Base-by-base conservation (phyloP, 2,888 invertebrate species). In the Synergus gifuensis region DNA sequence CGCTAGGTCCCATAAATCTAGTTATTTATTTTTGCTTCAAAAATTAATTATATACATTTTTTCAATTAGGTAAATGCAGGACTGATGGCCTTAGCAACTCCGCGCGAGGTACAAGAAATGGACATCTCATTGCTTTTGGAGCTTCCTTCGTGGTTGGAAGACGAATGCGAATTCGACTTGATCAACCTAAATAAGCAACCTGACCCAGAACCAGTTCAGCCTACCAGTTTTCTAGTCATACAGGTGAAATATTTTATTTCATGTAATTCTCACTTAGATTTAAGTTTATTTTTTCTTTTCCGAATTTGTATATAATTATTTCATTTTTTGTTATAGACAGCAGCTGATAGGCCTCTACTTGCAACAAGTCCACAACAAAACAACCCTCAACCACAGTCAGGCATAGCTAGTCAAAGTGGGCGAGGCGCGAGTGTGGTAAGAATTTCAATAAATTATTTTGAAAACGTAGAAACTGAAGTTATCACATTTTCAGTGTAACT, bases 101-200 rank as follows among this genome's bases (percentile, higher is more conserved):
- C 98, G 0, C 95, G 98, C 79, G 99, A 99, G 93, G 96, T 99
- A 14, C 98, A 99, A 91, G 99, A 99, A 93, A 96, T 99, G 95
- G 99, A 99, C 93, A 98, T 99, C 87, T 97, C 98, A 0, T 93
- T 98, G 73, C 93, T 99, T 44, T 93, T 97, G n/a, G 97, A 98
- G 89, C 96, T 98, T 78, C 97, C 97, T 9, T 96, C 96, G 83
- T 99, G 99, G 98, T 94, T 98, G 81, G 98, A 98, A 93, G 98
- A 99, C 93, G 98, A 99, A 93, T 98, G 98, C 91, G 99, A 99
- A 93, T 96, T 98, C 90, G 99, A 99, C 93, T 96, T 99, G 87
- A 94, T 98, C 86, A 97, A 96, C 90, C 93, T 97, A 76, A 95
- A 95, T 80, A 95, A 95, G 84, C 90, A 90, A 77, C 86, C 88